phyloP scores from a whole-genome alignment of 2,888 invertebrate species.

The Lapara coniferarum region DNA sequence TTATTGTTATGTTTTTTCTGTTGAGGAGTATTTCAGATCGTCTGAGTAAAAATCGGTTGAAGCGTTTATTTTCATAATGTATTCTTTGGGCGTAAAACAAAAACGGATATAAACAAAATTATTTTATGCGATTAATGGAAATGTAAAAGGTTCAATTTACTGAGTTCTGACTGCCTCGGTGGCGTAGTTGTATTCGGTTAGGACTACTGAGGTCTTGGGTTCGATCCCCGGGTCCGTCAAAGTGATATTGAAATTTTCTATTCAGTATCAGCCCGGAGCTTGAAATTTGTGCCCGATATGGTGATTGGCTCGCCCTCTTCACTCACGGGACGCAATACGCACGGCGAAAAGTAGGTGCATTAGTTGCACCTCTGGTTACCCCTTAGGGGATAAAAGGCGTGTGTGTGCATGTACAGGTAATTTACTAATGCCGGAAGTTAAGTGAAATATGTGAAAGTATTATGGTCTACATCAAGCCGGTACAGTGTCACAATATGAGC shows the following conservation, averaged over 20 bases:
- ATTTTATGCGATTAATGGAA: constrained; percentile 1
- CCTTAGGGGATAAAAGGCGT: no score
- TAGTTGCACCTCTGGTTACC: no score
- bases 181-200: no score
- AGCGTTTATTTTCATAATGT: constrained; percentile 3
- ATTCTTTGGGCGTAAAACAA: neutral
- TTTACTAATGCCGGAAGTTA: constrained; percentile 43
- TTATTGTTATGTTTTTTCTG: constrained; percentile 11
- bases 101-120: no score
- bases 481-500: constrained; percentile 34
- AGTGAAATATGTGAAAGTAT: constrained; percentile 45
- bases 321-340: no score
- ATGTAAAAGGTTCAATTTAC: constrained; percentile 5
- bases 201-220: no score
- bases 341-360: no score
- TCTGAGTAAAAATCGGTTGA: neutral
- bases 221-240: no score
- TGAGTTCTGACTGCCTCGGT: neutral
- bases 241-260: no score
- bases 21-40: constrained; percentile 1
- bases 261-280: no score
- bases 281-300: no score
- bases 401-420: neutral
- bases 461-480: constrained; percentile 40
- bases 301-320: no score